These are phyloP conservation scores for Bedellia somnulentella DNA, from an alignment of 2,888 invertebrate species.

Conservation along the genomic window DNA sequence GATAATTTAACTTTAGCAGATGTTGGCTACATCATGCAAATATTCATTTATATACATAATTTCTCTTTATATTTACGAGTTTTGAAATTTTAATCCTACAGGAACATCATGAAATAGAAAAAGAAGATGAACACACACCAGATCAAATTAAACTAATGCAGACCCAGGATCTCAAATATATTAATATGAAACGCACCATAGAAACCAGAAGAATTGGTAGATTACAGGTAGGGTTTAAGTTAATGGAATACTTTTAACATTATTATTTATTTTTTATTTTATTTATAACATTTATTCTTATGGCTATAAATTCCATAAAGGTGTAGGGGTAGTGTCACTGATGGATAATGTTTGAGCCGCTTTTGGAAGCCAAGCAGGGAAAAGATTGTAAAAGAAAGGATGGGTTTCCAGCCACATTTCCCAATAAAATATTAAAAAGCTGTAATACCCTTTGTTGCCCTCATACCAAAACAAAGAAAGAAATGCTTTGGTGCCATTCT, in stretches of 20 bases:
- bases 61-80: too few relatives aligned
- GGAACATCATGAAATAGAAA: slow-evolving; percentile 68
- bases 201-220: slow-evolving; percentile 71
- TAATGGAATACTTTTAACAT: background rate
- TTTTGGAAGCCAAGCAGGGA: too few relatives aligned
- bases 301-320: too few relatives aligned
- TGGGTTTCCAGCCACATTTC: too few relatives aligned
- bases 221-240: slow-evolving; percentile 23
- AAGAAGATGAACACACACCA: slow-evolving; percentile 73
- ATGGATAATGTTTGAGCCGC: too few relatives aligned
- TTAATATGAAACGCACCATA: slow-evolving; percentile 81
- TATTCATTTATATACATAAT: background rate
- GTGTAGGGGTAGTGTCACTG: too few relatives aligned
- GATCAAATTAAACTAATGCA: slow-evolving; percentile 88
- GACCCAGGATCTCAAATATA: slow-evolving; percentile 89
- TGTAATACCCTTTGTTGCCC: too few relatives aligned
- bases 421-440: too few relatives aligned
- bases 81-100: slow-evolving; percentile 16
- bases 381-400: too few relatives aligned
- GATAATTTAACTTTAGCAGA: background rate
- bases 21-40: background rate
- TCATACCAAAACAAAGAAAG: too few relatives aligned
- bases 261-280: background rate
- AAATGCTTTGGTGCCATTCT: too few relatives aligned
- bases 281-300: too few relatives aligned